A percentile compares a stretch with the other conserved stretches of the same genome.
Evolutionary conservation across 1,140 invertebrate species (phyloP).

Genomic region (Pseudomyrmex gracilis): DNA sequence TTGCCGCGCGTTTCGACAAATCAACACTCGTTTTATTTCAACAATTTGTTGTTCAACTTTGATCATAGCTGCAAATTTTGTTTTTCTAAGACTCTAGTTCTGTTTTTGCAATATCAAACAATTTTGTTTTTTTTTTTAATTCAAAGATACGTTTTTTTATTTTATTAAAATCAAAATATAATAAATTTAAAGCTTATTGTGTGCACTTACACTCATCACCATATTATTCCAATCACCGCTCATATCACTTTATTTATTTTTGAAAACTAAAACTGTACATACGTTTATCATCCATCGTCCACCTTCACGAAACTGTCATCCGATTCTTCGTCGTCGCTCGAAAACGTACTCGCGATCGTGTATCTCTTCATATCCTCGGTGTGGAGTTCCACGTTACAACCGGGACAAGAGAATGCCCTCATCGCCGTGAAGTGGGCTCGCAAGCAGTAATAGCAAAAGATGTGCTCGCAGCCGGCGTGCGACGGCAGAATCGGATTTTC

Average conservation of each 20-base stretch:
- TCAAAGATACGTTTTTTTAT: background rate
- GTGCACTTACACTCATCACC: background rate
- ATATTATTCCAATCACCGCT: background rate
- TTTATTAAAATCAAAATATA: background rate
- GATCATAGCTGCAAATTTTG: no score
- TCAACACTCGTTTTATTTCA: no score
- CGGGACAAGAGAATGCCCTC: conserved; percentile 76
- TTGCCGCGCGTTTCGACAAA: no score
- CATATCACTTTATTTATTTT: background rate
- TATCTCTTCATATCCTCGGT: conserved; percentile 72
- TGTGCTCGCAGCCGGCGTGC: conserved; percentile 81
- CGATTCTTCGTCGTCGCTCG: conserved; percentile 24
- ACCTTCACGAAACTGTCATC: conserved; percentile 42
- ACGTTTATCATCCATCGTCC: conserved; percentile 19
- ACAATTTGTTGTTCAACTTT: no score
- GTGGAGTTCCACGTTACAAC: conserved; percentile 73
- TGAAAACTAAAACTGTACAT: conserved; percentile 6
- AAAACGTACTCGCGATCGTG: conserved; percentile 22
- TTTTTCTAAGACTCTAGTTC: no score
- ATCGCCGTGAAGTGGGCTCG: conserved; percentile 79
- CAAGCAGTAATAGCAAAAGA: conserved; percentile 84
- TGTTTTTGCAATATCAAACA: no score
- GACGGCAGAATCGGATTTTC: conserved; percentile 80
- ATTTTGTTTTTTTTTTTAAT: background rate
- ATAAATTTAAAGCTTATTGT: background rate